Conservation (phyloP, 2,113 vertebrate species). For the Dasyornis broadbenti region DNA sequence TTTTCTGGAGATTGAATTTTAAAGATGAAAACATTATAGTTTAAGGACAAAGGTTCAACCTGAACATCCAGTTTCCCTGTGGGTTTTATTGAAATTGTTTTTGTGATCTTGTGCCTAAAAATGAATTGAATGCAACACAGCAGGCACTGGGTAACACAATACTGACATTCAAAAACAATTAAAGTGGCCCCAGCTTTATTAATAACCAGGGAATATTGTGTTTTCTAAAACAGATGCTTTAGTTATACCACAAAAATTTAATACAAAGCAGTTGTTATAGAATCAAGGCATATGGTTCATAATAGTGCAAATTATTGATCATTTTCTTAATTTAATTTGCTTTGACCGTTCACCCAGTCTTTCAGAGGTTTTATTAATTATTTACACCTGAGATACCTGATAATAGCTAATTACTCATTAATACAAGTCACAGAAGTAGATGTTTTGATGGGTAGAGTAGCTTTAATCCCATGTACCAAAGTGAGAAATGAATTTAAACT, state of each 20-base stretch:
- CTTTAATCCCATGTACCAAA: not conserved
- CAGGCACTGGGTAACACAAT: constrained; percentile 29
- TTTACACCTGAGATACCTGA: not conserved
- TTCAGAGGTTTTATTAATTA: constrained; percentile 9
- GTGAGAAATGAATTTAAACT: not conserved
- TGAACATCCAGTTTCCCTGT: constrained; percentile 29
- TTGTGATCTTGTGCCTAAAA: constrained; percentile 52
- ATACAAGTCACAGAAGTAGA: not conserved
- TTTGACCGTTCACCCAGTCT: not conserved
- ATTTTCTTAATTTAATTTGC: not conserved
- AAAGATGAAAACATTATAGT: constrained; percentile 19
- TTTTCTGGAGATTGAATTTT: not conserved
- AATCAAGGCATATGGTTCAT: not conserved
- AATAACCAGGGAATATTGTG: constrained; percentile 47
- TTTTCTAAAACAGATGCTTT: constrained; percentile 54
- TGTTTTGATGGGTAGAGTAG: not conserved
- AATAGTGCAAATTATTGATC: not conserved
- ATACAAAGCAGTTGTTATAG: not conserved
- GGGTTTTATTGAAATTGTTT: constrained; percentile 33
- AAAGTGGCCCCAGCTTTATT: constrained; percentile 49
- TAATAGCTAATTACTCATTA: not conserved
- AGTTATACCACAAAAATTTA: constrained; percentile 28
- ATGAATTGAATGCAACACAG: constrained; percentile 46
- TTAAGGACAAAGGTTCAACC: constrained; percentile 44
- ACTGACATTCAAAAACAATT: constrained; percentile 52